Conservation (phyloP, 2,797 vertebrate genomes). For the Lithobates pipiens region DNA sequence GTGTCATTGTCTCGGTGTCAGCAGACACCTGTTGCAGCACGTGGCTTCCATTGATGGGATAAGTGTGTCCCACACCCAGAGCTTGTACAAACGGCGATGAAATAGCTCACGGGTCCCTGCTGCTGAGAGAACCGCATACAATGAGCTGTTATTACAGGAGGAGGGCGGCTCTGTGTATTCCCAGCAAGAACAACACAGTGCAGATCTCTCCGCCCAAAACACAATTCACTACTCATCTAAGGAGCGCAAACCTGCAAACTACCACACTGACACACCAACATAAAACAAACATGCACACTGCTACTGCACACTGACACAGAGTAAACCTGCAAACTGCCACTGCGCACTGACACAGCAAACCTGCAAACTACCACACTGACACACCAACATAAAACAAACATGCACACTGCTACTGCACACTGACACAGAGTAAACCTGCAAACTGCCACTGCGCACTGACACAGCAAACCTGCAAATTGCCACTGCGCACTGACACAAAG, state of each 20-base stretch:
- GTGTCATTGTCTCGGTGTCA: neutral
- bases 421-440: too few relatives aligned
- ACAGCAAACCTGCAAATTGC: too few relatives aligned
- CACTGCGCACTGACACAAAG: too few relatives aligned
- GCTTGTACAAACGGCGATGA: neutral
- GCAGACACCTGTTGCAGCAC: neutral
- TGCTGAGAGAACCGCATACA: neutral
- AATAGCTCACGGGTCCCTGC: conserved; percentile 10
- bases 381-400: too few relatives aligned
- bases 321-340: too few relatives aligned
- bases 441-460: too few relatives aligned
- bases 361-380: too few relatives aligned
- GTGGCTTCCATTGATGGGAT: too few relatives aligned
- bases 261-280: neutral
- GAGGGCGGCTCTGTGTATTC: neutral
- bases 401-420: too few relatives aligned
- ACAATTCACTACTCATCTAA: neutral
- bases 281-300: neutral
- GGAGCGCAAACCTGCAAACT: too few relatives aligned
- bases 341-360: too few relatives aligned
- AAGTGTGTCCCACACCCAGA: neutral
- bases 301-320: too few relatives aligned
- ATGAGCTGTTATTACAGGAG: neutral
- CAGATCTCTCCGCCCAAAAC: neutral
- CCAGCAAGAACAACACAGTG: neutral